Percentiles rank a stretch among this genome's conserved stretches.
These are phyloP conservation scores for Pogonophryne albipinna DNA, from an alignment of 2,797 vertebrate genomes.

Conservation along the genomic window DNA sequence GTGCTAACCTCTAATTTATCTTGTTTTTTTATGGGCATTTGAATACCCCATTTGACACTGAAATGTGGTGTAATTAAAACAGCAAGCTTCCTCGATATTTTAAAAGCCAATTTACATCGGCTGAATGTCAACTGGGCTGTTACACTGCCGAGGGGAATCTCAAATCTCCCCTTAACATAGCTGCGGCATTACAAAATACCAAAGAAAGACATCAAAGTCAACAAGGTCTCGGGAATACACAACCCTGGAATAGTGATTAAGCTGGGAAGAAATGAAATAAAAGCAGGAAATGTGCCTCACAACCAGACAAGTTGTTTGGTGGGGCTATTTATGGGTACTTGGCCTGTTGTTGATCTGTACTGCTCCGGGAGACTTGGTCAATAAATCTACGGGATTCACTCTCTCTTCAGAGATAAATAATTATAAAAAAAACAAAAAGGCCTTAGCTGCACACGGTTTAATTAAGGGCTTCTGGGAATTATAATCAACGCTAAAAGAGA, in stretches of 20 bases:
- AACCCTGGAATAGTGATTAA: constrained; percentile 37
- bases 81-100: constrained; percentile 37
- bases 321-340: constrained; percentile 62
- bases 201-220: constrained; percentile 55
- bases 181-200: constrained; percentile 23
- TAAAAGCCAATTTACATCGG: constrained; percentile 49
- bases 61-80: constrained; percentile 49
- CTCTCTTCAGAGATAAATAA: constrained; percentile 68
- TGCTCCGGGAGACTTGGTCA: constrained; percentile 50
- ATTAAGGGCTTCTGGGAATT: constrained; percentile 84
- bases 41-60: constrained; percentile 39
- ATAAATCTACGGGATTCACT: constrained; percentile 73
- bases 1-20: constrained; percentile 3
- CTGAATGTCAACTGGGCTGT: constrained; percentile 51
- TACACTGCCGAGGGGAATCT: constrained; percentile 15
- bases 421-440: constrained; percentile 47
- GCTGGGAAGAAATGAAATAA: not conserved
- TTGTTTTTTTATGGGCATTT: constrained; percentile 43
- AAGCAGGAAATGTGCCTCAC: constrained; percentile 53
- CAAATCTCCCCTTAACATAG: constrained; percentile 25
- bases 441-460: constrained; percentile 71
- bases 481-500: constrained; percentile 82
- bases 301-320: constrained; percentile 67
- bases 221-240: constrained; percentile 19
- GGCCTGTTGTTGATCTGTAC: constrained; percentile 48